phyloP scores from a whole-genome alignment of 2,797 vertebrate species.

The Halcyon badia region DNA sequence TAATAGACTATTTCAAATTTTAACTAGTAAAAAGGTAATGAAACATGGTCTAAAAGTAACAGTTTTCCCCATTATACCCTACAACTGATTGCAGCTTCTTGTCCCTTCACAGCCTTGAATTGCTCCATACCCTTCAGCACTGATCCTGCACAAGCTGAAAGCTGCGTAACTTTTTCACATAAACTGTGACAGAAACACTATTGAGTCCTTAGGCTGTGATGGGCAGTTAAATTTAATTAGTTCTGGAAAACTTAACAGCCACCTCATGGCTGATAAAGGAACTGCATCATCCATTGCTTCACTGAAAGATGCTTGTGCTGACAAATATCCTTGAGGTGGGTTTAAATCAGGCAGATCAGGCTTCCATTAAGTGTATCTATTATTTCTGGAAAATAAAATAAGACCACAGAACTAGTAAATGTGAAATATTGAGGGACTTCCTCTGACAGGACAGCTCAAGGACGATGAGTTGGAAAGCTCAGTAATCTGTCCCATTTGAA shows the following conservation, averaged over 20 bases:
- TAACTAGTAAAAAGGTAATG: background rate
- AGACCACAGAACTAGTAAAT: background rate
- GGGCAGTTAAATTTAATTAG: conserved; percentile 15
- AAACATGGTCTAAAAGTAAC: background rate
- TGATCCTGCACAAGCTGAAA: background rate
- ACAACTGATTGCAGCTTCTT: background rate
- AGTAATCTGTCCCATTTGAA: background rate
- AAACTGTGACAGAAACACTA: background rate
- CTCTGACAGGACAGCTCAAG: background rate
- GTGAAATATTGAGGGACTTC: background rate
- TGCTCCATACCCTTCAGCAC: background rate
- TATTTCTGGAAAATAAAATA: conserved; percentile 11
- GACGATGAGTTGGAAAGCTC: background rate
- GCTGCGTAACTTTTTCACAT: background rate
- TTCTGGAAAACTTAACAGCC: conserved; percentile 26
- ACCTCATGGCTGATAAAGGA: conserved; percentile 39
- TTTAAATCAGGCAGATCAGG: conserved; percentile 21
- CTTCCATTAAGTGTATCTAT: background rate
- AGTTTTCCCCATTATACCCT: background rate
- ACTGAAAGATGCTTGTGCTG: background rate
- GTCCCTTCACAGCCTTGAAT: background rate
- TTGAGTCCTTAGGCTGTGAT: background rate
- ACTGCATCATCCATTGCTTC: background rate
- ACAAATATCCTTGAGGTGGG: conserved; percentile 10
- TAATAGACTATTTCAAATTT: background rate